These are phyloP conservation scores for Pararge aegeria DNA, from an alignment of 1,140 invertebrate genomes.

Conservation along the genomic window DNA sequence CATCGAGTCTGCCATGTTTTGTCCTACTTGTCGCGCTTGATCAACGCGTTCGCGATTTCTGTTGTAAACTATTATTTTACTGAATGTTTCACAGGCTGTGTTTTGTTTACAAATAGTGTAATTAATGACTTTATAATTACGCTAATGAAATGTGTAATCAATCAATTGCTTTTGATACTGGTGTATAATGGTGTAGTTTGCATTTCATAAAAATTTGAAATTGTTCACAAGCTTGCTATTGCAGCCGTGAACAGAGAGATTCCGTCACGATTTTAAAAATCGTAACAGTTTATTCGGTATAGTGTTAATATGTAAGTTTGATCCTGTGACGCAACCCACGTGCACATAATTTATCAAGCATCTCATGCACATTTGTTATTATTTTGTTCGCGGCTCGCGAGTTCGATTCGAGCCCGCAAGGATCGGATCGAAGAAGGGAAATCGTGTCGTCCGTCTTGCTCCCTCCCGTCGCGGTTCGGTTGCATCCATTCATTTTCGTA, in stretches of 20 bases:
- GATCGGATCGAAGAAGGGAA: conserved; percentile 66
- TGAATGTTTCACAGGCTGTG: conserved; percentile 72
- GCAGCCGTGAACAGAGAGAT: conserved; percentile 42
- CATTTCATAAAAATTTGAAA: conserved; percentile 71
- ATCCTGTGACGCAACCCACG: conserved; percentile 72
- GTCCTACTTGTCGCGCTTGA: conserved; percentile 79
- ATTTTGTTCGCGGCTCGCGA: conserved; percentile 81
- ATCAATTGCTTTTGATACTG: conserved; percentile 57
- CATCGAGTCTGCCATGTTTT: conserved; percentile 79
- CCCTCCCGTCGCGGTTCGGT: conserved; percentile 50
- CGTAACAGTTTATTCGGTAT: conserved; percentile 31
- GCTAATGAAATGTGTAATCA: conserved; percentile 49
- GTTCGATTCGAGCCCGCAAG: conserved; percentile 73
- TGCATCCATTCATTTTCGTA: conserved; percentile 57
- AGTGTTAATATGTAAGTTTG: conserved; percentile 28
- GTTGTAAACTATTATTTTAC: conserved; percentile 69
- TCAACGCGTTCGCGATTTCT: conserved; percentile 73
- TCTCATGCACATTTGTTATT: conserved; percentile 83
- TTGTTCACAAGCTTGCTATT: conserved; percentile 55
- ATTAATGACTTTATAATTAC: conserved; percentile 60
- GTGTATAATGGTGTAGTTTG: conserved; percentile 67
- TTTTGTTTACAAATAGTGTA: conserved; percentile 78
- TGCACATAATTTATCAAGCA: conserved; percentile 75
- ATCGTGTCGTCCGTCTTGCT: conserved; percentile 60
- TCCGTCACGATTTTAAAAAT: conserved; percentile 47